A percentile compares a stretch with the other conserved stretches of the same genome.
phyloP scores from a whole-genome alignment of 30 jellyfish, hydroid and myxozoan species.

The Mastigias papua region DNA sequence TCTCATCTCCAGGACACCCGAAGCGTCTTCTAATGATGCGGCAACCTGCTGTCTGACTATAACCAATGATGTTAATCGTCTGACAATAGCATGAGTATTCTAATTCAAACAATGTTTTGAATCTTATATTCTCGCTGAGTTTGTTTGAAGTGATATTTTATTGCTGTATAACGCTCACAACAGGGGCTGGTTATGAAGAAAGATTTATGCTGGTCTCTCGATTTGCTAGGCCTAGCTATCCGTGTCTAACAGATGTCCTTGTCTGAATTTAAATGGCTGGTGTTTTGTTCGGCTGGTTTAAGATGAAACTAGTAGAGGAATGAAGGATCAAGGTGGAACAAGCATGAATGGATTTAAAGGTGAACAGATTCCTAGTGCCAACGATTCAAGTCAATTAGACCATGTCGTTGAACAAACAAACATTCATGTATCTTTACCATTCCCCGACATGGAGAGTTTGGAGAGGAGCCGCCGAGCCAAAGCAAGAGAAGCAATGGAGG shows the following conservation, averaged over 20 bases:
- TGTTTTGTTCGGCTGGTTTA: background rate
- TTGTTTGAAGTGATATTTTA: slow-evolving; percentile 8
- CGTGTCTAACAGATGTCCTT: background rate
- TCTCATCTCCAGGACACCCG: slow-evolving; percentile 1
- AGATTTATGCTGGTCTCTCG: background rate
- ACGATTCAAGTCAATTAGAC: background rate
- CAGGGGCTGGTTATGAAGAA: slow-evolving; percentile 17
- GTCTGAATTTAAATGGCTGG: background rate
- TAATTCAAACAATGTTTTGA: slow-evolving; percentile 14
- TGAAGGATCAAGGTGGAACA: slow-evolving; percentile 20
- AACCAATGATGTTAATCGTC: background rate
- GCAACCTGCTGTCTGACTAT: background rate
- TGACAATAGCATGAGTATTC: background rate
- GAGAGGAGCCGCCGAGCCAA: slow-evolving; percentile 35
- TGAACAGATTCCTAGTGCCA: background rate
- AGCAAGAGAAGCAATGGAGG: slow-evolving; percentile 72
- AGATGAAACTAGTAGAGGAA: slow-evolving; percentile 2
- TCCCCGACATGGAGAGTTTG: slow-evolving; percentile 50
- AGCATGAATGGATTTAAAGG: slow-evolving; percentile 27
- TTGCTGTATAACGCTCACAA: background rate
- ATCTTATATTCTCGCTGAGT: slow-evolving; percentile 19
- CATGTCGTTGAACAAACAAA: slow-evolving; percentile 22
- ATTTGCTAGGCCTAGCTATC: slow-evolving; percentile 3
- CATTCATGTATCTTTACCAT: slow-evolving; percentile 13
- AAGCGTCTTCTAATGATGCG: background rate